These are phyloP conservation scores for Micrasema minimum DNA, from an alignment of 1,140 invertebrate genomes.

Conservation along the genomic window DNA sequence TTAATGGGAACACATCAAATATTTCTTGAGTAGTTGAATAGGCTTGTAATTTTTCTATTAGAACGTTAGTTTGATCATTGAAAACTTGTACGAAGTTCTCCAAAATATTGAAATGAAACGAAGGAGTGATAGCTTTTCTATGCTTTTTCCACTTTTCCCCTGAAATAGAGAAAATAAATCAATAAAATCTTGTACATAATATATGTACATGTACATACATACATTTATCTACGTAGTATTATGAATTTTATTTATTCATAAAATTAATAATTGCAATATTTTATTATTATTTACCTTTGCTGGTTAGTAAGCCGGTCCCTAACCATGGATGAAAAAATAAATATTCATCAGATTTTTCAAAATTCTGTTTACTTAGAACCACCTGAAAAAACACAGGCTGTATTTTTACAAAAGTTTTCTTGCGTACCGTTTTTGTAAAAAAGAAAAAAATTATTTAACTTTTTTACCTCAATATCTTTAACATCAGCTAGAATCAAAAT, in stretches of 20 bases:
- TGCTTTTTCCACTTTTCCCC: conserved; percentile 82
- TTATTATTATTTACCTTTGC: conserved; percentile 41
- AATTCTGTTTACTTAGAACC: conserved; percentile 49
- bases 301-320: conserved; percentile 47
- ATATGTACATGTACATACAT: no score
- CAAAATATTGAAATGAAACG: conserved; percentile 91
- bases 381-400: conserved; percentile 27
- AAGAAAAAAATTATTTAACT: no score
- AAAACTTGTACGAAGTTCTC: conserved; percentile 76
- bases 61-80: conserved; percentile 62
- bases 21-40: conserved; percentile 54
- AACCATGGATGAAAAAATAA: conserved; percentile 45
- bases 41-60: conserved; percentile 56
- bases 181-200: no score
- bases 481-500: background rate
- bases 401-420: no score
- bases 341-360: conserved; percentile 43
- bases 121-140: conserved; percentile 85
- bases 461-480: conserved; percentile 12
- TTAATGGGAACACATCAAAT: conserved; percentile 73
- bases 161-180: conserved; percentile 53
- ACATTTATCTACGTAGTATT: no score
- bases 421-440: no score
- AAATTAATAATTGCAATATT: no score
- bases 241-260: no score